A percentile compares a stretch with the other conserved stretches of the same genome.
phyloP scores from a whole-genome alignment of 2,888 invertebrate genomes.

The Torymus texanus region DNA sequence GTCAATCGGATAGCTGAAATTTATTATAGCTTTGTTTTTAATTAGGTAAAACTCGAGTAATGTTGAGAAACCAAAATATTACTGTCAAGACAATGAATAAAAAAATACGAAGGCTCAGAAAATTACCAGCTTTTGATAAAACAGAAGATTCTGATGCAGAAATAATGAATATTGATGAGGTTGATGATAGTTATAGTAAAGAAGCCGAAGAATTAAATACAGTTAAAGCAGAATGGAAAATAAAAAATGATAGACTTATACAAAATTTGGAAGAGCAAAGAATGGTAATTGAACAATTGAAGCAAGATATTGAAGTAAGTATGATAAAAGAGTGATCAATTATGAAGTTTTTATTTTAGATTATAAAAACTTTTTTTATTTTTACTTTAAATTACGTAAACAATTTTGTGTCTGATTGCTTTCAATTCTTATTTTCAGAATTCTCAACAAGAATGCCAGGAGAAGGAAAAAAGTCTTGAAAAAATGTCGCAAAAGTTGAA shows the following conservation, averaged over 20 bases:
- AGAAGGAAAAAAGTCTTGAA: slow-evolving; percentile 28
- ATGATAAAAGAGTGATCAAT: no score
- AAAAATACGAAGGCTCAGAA: slow-evolving; percentile 26
- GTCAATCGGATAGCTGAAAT: no score
- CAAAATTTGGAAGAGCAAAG: slow-evolving; percentile 64
- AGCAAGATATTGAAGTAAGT: slow-evolving; percentile 64
- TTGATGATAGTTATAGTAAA: slow-evolving; percentile 26
- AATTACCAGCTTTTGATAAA: slow-evolving; percentile 7
- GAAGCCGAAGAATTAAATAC: slow-evolving; percentile 63
- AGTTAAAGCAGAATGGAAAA: slow-evolving; percentile 59
- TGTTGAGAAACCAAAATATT: slow-evolving; percentile 11
- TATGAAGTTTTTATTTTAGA: not conserved
- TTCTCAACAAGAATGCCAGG: slow-evolving; percentile 60
- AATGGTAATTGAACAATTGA: slow-evolving; percentile 62
- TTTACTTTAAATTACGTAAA: not conserved
- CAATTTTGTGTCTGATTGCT: no score
- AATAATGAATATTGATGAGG: not conserved
- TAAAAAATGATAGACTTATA: slow-evolving; percentile 62
- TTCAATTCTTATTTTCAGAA: slow-evolving; percentile 52
- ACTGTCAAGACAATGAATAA: slow-evolving; percentile 28
- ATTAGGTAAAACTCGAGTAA: slow-evolving; percentile 25
- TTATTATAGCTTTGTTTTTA: not conserved
- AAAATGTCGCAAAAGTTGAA: slow-evolving; percentile 61
- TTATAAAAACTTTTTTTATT: not conserved
- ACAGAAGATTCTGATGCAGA: slow-evolving; percentile 31